Conservation (phyloP, 2,113 vertebrate species). For the Caloenas nicobarica region DNA sequence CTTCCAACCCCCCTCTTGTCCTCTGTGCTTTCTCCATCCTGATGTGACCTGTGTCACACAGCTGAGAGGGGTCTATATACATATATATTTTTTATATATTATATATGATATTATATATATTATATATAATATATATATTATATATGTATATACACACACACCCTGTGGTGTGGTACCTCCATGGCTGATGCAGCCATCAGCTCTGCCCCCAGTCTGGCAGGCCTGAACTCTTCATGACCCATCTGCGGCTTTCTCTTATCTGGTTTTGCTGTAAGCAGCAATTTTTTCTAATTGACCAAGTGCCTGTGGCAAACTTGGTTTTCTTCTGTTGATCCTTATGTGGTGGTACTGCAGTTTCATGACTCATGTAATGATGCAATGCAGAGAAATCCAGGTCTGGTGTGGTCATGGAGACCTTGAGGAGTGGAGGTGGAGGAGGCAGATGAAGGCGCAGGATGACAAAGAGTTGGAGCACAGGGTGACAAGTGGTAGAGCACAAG, state of each 20-base stretch:
- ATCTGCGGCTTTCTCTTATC: neutral
- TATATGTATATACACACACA: too few relatives aligned
- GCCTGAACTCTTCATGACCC: too few relatives aligned
- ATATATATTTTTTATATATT: too few relatives aligned
- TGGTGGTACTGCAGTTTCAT: fast-evolving
- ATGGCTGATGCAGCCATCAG: fast-evolving
- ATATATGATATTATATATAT: too few relatives aligned
- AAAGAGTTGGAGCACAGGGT: too few relatives aligned
- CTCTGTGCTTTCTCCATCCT: neutral
- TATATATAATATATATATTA: too few relatives aligned
- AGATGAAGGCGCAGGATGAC: fast-evolving
- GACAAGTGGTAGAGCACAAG: neutral
- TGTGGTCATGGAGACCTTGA: neutral
- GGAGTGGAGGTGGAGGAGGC: too few relatives aligned
- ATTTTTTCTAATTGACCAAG: neutral
- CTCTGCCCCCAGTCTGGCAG: neutral
- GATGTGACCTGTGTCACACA: neutral
- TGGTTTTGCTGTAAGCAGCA: neutral
- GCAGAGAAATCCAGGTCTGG: neutral
- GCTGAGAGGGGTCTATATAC: neutral
- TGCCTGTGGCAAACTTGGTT: neutral
- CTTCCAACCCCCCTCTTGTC: neutral
- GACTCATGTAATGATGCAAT: fast-evolving
- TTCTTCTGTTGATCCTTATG: neutral
- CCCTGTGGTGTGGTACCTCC: fast-evolving